A percentile compares a stretch with the other conserved stretches of the same genome.
Conservation (phyloP, 1,140 invertebrate genomes). For the Pteromalus puparum region DNA sequence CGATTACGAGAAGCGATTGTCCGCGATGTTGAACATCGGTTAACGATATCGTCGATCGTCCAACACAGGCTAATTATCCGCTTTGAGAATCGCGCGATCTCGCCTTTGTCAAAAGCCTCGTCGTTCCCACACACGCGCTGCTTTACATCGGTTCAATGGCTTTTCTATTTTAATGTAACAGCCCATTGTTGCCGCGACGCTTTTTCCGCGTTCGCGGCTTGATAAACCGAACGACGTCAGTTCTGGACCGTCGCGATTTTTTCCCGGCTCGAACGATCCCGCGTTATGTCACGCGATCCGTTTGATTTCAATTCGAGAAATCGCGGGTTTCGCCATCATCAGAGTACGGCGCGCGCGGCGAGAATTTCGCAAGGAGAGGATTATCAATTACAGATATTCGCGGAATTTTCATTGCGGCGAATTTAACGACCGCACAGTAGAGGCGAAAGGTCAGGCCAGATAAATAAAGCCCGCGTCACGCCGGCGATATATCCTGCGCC, state of each 20-base stretch:
- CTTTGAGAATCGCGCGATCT: neutral
- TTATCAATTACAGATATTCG: neutral
- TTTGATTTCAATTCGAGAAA: constrained; percentile 24
- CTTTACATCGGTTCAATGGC: constrained; percentile 28
- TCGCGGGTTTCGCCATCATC: neutral
- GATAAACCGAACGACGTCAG: constrained; percentile 8
- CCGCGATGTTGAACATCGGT: neutral
- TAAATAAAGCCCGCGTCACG: neutral
- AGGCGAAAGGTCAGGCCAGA: constrained; percentile 10
- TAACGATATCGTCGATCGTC: neutral
- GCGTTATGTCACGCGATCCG: neutral
- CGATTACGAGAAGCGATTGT: too few relatives aligned
- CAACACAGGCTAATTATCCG: constrained; percentile 11
- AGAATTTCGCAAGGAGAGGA: neutral
- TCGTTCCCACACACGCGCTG: neutral
- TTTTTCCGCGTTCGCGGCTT: constrained; percentile 13
- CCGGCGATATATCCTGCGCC: neutral
- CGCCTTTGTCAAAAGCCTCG: constrained; percentile 7
- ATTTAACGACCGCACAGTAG: neutral
- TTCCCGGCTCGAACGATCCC: neutral
- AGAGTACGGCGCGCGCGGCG: too few relatives aligned
- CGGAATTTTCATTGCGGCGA: neutral
- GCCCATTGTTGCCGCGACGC: neutral
- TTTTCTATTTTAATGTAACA: constrained; percentile 47
- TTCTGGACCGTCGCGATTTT: neutral